phyloP scores from a whole-genome alignment of 2,888 invertebrate species.

The Heliconius erato region DNA sequence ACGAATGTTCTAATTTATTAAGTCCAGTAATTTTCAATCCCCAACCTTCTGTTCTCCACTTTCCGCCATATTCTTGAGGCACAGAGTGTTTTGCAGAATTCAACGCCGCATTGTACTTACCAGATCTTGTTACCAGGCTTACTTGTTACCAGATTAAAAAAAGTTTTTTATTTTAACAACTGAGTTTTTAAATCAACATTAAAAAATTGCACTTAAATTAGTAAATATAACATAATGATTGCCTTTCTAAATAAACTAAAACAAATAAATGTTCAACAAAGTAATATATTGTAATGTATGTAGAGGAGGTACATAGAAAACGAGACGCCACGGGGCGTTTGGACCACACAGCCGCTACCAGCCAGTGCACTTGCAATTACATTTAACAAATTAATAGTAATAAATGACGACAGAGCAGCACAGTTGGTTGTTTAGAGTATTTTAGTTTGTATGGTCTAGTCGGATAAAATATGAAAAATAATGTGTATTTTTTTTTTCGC shows the following conservation, averaged over 20 bases:
- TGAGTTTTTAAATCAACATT: neutral
- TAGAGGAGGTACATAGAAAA: neutral
- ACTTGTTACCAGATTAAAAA: no score
- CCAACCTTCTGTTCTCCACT: neutral
- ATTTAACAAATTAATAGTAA: conserved; percentile 22
- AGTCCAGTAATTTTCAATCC: no score
- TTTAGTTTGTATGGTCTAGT: neutral
- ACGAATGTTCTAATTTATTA: no score
- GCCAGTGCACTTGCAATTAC: conserved; percentile 18
- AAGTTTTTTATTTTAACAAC: neutral
- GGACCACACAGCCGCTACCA: conserved; percentile 32
- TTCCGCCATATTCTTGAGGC: neutral
- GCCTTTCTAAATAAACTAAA: neutral
- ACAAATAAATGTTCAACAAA: neutral
- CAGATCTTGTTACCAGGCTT: no score
- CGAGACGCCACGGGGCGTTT: conserved; percentile 29
- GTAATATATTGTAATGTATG: neutral
- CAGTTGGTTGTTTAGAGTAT: conserved; percentile 1
- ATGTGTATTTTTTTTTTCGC: neutral
- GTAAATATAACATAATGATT: neutral
- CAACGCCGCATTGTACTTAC: no score
- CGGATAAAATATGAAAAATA: neutral
- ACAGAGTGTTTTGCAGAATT: no score
- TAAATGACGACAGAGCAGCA: neutral
- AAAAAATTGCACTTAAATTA: neutral